Percentiles rank a stretch among this genome's conserved stretches.
Conservation (phyloP, 2,888 invertebrate species). For the Embidobia sp. region DNA sequence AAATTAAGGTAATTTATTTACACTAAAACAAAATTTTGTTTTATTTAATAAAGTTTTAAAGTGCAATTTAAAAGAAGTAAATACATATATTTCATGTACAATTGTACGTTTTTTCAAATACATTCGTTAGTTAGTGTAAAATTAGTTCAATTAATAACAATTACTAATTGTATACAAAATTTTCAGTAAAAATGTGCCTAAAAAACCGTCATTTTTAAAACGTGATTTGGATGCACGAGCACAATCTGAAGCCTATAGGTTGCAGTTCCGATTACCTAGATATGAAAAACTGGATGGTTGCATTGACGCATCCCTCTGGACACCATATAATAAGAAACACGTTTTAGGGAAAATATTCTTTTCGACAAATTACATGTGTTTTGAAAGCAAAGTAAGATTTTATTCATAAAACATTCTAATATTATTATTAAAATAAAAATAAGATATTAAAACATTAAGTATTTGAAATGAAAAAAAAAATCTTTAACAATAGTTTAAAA, state of each 20-base stretch:
- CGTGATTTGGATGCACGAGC: slow-evolving; percentile 97
- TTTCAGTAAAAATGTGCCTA: slow-evolving; percentile 91
- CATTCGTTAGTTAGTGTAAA: too few relatives aligned
- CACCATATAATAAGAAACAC: slow-evolving; percentile 95
- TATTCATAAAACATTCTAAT: neutral
- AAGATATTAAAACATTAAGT: too few relatives aligned
- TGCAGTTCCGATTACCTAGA: slow-evolving; percentile 92
- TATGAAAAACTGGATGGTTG: slow-evolving; percentile 97
- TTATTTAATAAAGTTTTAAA: neutral
- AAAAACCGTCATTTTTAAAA: slow-evolving; percentile 95
- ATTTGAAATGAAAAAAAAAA: too few relatives aligned
- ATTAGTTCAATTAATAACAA: too few relatives aligned
- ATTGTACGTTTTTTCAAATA: too few relatives aligned
- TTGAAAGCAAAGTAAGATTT: slow-evolving; percentile 92
- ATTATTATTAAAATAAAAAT: too few relatives aligned
- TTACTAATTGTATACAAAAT: too few relatives aligned
- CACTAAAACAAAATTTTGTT: neutral
- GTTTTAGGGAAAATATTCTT: slow-evolving; percentile 94
- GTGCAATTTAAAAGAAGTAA: too few relatives aligned
- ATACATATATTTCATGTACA: too few relatives aligned
- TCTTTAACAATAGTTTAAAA: too few relatives aligned
- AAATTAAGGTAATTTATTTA: slow-evolving; percentile 86
- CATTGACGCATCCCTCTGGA: slow-evolving; percentile 95
- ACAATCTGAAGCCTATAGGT: slow-evolving; percentile 94
- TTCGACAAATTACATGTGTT: slow-evolving; percentile 97